Conservation (phyloP, 2,888 invertebrate genomes). For the Teleogryllus oceanicus region DNA sequence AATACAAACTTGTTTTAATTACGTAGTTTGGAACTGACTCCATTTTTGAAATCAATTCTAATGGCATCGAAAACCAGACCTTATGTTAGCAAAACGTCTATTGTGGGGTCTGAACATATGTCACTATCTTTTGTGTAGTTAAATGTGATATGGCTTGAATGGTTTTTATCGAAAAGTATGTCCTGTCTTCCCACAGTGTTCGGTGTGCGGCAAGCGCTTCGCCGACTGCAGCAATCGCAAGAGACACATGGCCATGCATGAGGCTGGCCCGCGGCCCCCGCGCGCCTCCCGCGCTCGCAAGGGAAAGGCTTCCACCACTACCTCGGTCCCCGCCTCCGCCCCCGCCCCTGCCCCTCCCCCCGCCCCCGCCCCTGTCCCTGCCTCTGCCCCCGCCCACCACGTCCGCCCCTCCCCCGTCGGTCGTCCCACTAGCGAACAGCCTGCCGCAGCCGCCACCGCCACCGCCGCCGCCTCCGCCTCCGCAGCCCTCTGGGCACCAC, state of each 20-base stretch:
- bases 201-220: conserved; percentile 36
- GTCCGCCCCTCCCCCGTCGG: not conserved
- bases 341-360: not conserved
- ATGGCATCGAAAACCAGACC: too few species aligned
- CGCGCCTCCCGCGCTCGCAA: not conserved
- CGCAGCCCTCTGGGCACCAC: not conserved
- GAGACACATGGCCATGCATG: conserved; percentile 34
- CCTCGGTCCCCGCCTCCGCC: not conserved
- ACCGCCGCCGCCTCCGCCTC: not conserved
- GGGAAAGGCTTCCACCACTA: not conserved
- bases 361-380: not conserved
- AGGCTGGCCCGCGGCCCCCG: conserved; percentile 1
- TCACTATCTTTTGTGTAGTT: too few species aligned
- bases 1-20: too few species aligned
- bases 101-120: too few species aligned
- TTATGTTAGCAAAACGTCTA: too few species aligned
- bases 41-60: too few species aligned
- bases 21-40: too few species aligned
- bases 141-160: too few species aligned
- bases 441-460: not conserved
- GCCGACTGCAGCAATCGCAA: conserved; percentile 38
- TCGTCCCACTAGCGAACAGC: not conserved
- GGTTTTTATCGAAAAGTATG: too few species aligned
- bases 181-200: conserved; percentile 33
- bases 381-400: not conserved